Percentiles rank a stretch among this genome's conserved stretches.
These are phyloP conservation scores for Cyclopterus lumpus DNA, from an alignment of 2,797 vertebrate species.

Conservation along the genomic window DNA sequence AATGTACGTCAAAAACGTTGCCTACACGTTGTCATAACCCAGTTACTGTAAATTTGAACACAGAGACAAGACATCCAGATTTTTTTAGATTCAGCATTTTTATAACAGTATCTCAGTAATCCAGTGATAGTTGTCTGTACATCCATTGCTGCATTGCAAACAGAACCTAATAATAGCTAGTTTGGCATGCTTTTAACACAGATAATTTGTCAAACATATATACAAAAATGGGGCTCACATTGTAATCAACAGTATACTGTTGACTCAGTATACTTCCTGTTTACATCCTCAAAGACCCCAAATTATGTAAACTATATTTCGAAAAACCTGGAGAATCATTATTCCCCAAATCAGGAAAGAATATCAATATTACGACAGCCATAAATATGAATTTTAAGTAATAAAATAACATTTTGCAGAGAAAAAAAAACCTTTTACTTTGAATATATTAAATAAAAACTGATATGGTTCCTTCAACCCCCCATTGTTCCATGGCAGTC, in stretches of 20 bases:
- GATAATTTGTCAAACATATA: not conserved
- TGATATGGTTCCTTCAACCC: conserved; percentile 5
- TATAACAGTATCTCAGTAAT: not conserved
- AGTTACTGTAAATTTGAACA: not conserved
- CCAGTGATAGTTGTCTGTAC: not conserved
- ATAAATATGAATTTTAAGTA: not conserved
- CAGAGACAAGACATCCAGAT: too few relatives aligned
- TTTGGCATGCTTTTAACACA: not conserved
- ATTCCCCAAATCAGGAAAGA: too few relatives aligned
- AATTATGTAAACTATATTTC: not conserved
- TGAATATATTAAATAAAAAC: conserved; percentile 38
- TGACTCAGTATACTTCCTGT: conserved; percentile 8
- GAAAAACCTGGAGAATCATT: not conserved
- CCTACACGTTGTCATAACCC: not conserved
- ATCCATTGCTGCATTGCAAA: not conserved
- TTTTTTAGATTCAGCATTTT: not conserved
- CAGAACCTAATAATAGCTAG: not conserved
- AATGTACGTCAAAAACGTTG: not conserved
- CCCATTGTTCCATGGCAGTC: not conserved
- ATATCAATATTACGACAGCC: not conserved
- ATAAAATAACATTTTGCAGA: not conserved
- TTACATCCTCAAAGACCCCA: not conserved
- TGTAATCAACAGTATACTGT: not conserved
- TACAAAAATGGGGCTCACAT: not conserved
- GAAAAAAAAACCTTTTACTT: not conserved